Conservation (phyloP, 2,888 invertebrate genomes). For the Caenorhabditis sinica region DNA sequence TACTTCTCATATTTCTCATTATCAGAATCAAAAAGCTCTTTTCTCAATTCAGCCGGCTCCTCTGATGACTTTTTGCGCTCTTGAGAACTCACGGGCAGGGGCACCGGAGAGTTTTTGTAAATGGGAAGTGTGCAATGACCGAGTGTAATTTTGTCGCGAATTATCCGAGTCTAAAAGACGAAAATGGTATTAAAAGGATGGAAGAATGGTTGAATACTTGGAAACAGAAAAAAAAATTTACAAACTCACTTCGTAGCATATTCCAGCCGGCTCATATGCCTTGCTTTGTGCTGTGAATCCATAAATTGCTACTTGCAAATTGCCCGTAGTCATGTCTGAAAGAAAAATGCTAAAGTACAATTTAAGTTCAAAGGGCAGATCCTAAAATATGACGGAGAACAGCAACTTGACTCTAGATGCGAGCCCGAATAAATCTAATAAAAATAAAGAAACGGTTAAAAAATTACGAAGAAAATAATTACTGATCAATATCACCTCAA, state of each 20-base stretch:
- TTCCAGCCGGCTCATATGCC: constrained; percentile 77
- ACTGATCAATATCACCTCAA: not conserved
- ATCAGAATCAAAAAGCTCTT: constrained; percentile 79
- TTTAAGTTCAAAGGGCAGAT: not conserved
- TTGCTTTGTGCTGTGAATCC: constrained; percentile 72
- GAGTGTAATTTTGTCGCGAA: constrained; percentile 76
- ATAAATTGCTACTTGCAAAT: constrained; percentile 74
- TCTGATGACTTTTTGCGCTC: constrained; percentile 44
- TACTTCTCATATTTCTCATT: constrained; percentile 80
- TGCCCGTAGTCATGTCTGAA: constrained; percentile 63
- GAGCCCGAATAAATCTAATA: not conserved
- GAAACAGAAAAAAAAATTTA: constrained; percentile 18
- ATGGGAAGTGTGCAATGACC: constrained; percentile 77
- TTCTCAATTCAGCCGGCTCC: constrained; percentile 55
- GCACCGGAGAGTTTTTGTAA: constrained; percentile 64
- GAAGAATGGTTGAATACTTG: too few species aligned
- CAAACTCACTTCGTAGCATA: constrained; percentile 75
- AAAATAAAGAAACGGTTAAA: not conserved
- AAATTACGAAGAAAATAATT: not conserved
- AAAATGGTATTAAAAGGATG: not conserved
- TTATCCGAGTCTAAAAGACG: constrained; percentile 51
- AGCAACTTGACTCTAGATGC: not conserved
- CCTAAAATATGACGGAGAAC: not conserved
- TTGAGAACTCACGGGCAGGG: constrained; percentile 24
- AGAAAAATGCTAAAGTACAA: not conserved